Base-by-base conservation (phyloP, 2,888 invertebrate species). In the Cryptosula pallasiana region DNA sequence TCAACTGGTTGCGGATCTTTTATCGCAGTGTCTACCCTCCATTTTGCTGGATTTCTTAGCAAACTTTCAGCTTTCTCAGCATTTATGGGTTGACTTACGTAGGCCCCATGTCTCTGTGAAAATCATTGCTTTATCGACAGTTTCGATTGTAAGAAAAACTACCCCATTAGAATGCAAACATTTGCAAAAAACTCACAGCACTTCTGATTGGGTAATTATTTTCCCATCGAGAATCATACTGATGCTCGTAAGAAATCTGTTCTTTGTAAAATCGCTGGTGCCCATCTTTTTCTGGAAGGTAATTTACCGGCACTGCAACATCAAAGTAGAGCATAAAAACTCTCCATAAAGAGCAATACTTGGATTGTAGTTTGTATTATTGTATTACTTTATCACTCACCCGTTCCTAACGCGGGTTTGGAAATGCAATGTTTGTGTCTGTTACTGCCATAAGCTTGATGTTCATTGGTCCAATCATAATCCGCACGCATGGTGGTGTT, bases 211-310 rank as follows among this genome's bases (percentile, higher is more conserved):
- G 82, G 76, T 83, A 83, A 72, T 80, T 80, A 27, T 80, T 78
- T 73, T 79, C 78, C 29, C 70, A 71, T 72, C 83, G 74, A 71
- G 79, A 77, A 76, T 83, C 78, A 72, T 82, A 83, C 69, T 80
- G 78, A 74, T 83, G 83, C 72, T 83, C 83, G 75, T 78, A 83
- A 9, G 83, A 83, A 32, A 82, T 75, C 27, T 78, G 77, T 74
- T 83, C 83, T 73, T 79, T 79, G 74, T 75, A 78, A 36, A 81
- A 76, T 70, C 78, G 74, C 71, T 80, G 78, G 16, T 75, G 75
- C 13, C 78, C 79, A 76, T 80, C 78, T 72, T 73, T 75, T 29
- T 77, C 75, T 63, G 75, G 73, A 55, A 83, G 74, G 63, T 76
- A 78, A 72, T 81, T 83, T 20, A 83, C 81, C 23, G 82, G 82